Conservation (phyloP, 2,113 vertebrate species). For the Megaptera novaeangliae region DNA sequence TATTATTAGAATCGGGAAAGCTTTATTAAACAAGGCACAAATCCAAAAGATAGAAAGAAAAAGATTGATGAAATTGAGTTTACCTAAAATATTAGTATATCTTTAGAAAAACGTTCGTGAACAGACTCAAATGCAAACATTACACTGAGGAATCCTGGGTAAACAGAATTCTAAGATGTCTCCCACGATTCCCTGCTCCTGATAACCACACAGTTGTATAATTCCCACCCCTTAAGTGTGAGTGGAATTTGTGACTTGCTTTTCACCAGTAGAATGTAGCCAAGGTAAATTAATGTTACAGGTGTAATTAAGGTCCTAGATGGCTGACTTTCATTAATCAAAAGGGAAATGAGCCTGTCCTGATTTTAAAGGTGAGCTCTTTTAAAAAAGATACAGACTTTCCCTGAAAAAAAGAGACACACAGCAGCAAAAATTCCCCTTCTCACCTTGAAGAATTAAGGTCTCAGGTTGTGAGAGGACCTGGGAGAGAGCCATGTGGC, state of each 20-base stretch:
- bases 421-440: background rate
- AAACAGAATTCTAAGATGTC: background rate
- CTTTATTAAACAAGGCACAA: background rate
- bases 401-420: background rate
- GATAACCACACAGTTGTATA: background rate
- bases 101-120: background rate
- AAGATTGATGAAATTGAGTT: background rate
- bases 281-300: background rate
- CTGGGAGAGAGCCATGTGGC: accelerated
- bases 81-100: background rate
- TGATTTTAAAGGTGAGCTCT: background rate
- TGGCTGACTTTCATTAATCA: background rate
- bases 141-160: background rate
- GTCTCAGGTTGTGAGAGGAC: background rate
- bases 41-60: background rate
- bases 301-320: background rate
- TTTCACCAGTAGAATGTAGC: background rate
- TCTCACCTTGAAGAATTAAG: background rate
- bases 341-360: background rate
- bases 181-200: background rate
- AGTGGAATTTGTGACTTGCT: background rate
- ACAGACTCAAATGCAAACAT: background rate
- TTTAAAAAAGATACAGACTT: background rate
- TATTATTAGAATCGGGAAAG: background rate
- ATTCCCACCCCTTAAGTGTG: background rate